These are phyloP conservation scores for Hepsetus odoe DNA, from an alignment of 2,113 vertebrate genomes.

Conservation along the genomic window DNA sequence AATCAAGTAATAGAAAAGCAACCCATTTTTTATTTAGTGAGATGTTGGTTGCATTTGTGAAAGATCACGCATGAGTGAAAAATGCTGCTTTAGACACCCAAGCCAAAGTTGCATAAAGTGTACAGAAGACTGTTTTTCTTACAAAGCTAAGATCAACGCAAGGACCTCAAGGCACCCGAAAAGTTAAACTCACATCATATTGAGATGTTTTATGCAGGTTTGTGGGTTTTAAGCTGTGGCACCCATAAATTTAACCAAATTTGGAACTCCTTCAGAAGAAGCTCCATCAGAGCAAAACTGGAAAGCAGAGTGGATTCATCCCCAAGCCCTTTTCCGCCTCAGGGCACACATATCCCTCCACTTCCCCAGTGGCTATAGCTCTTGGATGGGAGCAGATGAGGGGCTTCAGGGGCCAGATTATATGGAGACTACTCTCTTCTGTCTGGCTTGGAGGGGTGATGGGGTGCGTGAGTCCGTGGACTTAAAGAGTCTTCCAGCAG, in stretches of 20 bases:
- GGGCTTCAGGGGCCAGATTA: constrained; percentile 57
- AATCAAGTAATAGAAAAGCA: no score
- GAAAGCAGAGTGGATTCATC: constrained; percentile 18
- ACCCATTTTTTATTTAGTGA: no score
- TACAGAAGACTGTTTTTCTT: background rate
- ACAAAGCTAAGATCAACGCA: background rate
- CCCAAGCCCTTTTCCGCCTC: constrained; percentile 7
- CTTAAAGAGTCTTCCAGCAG: constrained; percentile 62
- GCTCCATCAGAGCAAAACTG: constrained; percentile 19
- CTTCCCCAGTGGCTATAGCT: constrained; percentile 61
- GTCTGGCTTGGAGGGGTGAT: constrained; percentile 23
- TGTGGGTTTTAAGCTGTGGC: constrained; percentile 61
- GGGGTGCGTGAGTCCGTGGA: constrained; percentile 56
- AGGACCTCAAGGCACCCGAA: background rate
- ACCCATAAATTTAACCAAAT: constrained; percentile 68
- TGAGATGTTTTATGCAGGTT: constrained; percentile 43
- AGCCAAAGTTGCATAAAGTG: background rate
- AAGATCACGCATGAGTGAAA: background rate
- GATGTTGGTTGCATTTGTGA: background rate
- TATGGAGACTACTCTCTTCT: constrained; percentile 42
- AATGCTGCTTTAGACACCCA: background rate
- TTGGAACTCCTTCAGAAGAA: constrained; percentile 50
- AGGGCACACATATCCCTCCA: background rate
- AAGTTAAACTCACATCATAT: constrained; percentile 1
- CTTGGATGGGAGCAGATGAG: constrained; percentile 62